Percentiles rank a stretch among this genome's conserved stretches.
Evolutionary conservation across 2,888 invertebrate species (phyloP).

Genomic region (Liopterus haemorrhoidalis): DNA sequence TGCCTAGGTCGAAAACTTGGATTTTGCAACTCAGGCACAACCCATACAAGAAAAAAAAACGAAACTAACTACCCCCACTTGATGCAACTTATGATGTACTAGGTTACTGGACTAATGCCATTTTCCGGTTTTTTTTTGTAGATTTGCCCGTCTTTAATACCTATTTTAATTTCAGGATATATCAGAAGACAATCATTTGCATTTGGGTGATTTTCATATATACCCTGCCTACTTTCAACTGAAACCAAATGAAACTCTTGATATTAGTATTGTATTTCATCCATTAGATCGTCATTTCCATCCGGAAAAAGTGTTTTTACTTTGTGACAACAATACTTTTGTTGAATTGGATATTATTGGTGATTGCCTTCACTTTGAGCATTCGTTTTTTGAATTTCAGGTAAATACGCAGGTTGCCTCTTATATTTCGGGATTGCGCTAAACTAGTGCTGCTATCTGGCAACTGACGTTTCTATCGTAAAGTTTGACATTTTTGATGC

Average conservation of each 20-base stretch:
- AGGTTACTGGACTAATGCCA: too few species aligned
- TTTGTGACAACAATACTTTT: conserved; percentile 45
- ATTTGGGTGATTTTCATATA: conserved; percentile 40
- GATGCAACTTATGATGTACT: too few species aligned
- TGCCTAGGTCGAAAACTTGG: too few species aligned
- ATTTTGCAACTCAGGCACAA: too few species aligned
- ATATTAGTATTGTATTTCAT: conserved; percentile 41
- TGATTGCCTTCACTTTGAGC: conserved; percentile 44
- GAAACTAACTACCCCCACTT: too few species aligned
- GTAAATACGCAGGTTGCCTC: too few species aligned
- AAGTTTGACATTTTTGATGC: too few species aligned
- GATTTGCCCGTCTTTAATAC: background rate
- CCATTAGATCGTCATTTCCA: conserved; percentile 42
- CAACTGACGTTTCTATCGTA: too few species aligned
- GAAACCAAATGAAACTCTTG: conserved; percentile 39
- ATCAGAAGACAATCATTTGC: conserved; percentile 36
- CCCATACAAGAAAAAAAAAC: too few species aligned
- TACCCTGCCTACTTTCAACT: conserved; percentile 45
- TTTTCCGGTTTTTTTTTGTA: background rate
- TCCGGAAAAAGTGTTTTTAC: conserved; percentile 43
- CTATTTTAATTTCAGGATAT: conserved; percentile 34
- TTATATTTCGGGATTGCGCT: too few species aligned
- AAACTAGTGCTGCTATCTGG: too few species aligned
- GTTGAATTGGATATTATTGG: conserved; percentile 45
- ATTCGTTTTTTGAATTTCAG: conserved; percentile 30